phyloP scores from a whole-genome alignment of 2,888 invertebrate species.

The Asteroscopus sphinx region DNA sequence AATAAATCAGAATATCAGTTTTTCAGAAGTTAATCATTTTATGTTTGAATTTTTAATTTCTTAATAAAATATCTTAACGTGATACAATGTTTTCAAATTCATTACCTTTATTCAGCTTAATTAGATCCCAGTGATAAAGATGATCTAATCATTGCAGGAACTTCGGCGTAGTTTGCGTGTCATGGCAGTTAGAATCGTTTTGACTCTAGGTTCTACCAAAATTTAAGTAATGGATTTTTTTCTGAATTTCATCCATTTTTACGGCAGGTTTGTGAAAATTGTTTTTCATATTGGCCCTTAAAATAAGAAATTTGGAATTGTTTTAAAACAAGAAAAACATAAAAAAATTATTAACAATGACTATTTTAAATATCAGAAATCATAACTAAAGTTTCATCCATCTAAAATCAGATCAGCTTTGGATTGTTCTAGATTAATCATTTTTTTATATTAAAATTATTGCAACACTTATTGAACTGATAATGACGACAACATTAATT shows the following conservation, averaged over 20 bases:
- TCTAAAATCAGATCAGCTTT: constrained; percentile 53
- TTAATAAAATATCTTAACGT: no score
- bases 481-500: no score
- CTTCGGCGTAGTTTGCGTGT: not conserved
- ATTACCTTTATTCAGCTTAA: no score
- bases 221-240: not conserved
- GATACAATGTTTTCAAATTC: no score
- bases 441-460: constrained; percentile 1
- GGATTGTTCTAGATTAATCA: constrained; percentile 55
- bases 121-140: not conserved
- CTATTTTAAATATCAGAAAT: constrained; percentile 6
- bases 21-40: not conserved
- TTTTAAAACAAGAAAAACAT: not conserved
- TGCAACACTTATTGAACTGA: no score
- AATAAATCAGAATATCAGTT: constrained; percentile 9
- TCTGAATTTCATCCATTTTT: not conserved
- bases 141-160: no score
- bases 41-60: no score
- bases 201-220: not conserved
- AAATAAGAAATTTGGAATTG: not conserved
- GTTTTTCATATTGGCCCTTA: not conserved
- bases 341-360: no score
- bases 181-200: not conserved
- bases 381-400: constrained; percentile 30
- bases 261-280: not conserved